Conservation (phyloP, 2,888 invertebrate genomes). For the Calephelis perditalis region DNA sequence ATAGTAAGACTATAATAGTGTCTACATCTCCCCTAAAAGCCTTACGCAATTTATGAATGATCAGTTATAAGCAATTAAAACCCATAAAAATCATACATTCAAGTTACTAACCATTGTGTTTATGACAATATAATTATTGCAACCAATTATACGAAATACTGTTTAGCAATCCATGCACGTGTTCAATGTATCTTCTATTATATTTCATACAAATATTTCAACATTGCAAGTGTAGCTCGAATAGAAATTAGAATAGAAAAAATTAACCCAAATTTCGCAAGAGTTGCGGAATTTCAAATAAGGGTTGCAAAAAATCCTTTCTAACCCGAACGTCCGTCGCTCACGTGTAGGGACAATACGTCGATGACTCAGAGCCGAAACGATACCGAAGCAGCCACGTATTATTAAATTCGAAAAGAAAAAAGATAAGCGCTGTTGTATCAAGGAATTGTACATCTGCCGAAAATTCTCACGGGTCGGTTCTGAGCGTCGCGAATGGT, state of each 20-base stretch:
- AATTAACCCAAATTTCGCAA: conserved; percentile 73
- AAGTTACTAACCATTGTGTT: background rate
- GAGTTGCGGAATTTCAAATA: conserved; percentile 75
- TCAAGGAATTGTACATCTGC: conserved; percentile 78
- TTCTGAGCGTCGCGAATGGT: conserved; percentile 53
- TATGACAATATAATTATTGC: background rate
- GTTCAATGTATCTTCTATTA: conserved; percentile 19
- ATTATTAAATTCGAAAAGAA: conserved; percentile 66
- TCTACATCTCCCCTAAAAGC: no score
- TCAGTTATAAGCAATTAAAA: no score
- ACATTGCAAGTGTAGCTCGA: conserved; percentile 40
- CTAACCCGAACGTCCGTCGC: conserved; percentile 68
- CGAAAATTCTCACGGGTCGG: conserved; percentile 76
- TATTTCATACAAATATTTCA: conserved; percentile 19
- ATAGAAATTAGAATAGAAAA: conserved; percentile 48
- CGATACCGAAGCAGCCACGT: conserved; percentile 55
- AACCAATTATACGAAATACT: background rate
- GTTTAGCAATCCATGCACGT: conserved; percentile 16
- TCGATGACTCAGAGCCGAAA: conserved; percentile 65
- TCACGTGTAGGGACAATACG: conserved; percentile 73
- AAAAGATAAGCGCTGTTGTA: conserved; percentile 69
- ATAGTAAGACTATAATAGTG: no score
- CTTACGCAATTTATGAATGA: no score
- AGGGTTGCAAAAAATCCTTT: conserved; percentile 76
- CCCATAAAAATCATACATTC: background rate